These are phyloP conservation scores for Laspeyria flexula DNA, from an alignment of 2,888 invertebrate genomes.

Conservation along the genomic window DNA sequence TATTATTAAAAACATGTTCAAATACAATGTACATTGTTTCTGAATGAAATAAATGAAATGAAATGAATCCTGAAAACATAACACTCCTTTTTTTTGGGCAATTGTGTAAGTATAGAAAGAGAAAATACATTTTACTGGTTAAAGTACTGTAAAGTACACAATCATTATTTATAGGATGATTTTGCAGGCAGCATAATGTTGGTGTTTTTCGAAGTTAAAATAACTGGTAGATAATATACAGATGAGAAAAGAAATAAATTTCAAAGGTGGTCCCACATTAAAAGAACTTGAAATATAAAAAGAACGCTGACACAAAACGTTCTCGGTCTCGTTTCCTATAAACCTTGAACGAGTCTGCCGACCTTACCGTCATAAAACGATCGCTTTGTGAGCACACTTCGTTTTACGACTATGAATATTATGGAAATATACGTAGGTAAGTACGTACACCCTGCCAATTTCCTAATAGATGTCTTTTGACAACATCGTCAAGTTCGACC, in stretches of 20 bases:
- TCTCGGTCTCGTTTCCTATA: constrained; percentile 47
- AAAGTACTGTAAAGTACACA: too few species aligned
- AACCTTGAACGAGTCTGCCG: constrained; percentile 63
- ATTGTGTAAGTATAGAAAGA: too few species aligned
- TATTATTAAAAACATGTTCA: too few species aligned
- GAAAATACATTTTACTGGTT: too few species aligned
- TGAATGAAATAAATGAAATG: too few species aligned
- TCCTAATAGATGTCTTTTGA: constrained; percentile 27
- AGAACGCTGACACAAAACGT: constrained; percentile 47
- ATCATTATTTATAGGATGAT: too few species aligned
- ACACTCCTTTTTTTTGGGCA: too few species aligned
- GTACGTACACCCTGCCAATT: constrained; percentile 20
- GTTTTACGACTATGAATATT: constrained; percentile 47
- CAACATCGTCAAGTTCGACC: constrained; percentile 15
- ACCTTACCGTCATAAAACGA: constrained; percentile 54
- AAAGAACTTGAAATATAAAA: constrained; percentile 40
- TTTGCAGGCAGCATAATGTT: too few species aligned
- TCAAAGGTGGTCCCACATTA: constrained; percentile 36
- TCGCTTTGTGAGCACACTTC: constrained; percentile 48
- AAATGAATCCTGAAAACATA: too few species aligned
- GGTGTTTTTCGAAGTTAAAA: too few species aligned
- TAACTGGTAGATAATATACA: too few species aligned
- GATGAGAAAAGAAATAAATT: constrained; percentile 20
- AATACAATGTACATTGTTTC: too few species aligned
- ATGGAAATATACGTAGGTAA: constrained; percentile 28